Conservation (phyloP, 2,797 vertebrate species). For the Rhabdomys pumilio region DNA sequence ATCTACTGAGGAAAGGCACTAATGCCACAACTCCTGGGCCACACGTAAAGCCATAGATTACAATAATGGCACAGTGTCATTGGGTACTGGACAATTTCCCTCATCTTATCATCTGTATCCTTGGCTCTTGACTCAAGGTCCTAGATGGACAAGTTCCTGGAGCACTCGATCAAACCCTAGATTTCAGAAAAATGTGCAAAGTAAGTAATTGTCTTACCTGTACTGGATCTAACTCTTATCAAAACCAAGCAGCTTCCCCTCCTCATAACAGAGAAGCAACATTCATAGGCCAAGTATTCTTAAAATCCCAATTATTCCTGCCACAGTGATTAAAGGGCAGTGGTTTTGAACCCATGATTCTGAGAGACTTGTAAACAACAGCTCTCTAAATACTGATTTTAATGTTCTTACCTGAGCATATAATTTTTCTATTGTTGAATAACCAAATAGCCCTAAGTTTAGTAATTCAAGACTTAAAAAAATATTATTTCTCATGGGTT, state of each 20-base stretch:
- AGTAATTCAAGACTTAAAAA: constrained; percentile 45
- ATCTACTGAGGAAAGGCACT: background rate
- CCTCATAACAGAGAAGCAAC: background rate
- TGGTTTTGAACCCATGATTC: background rate
- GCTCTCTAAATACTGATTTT: constrained; percentile 10
- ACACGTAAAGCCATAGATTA: background rate
- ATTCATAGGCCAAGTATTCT: constrained; percentile 1
- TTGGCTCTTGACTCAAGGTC: background rate
- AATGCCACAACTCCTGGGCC: background rate
- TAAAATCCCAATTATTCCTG: constrained; percentile 5
- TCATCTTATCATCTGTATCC: background rate
- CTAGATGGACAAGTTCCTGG: background rate
- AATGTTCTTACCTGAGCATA: background rate
- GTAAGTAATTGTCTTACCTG: background rate
- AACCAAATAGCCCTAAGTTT: background rate
- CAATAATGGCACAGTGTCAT: background rate
- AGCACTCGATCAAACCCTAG: background rate
- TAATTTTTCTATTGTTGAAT: constrained; percentile 33
- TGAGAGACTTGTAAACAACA: background rate
- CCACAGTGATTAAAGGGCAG: background rate
- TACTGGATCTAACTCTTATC: constrained; percentile 17
- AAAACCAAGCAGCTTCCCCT: constrained; percentile 6
- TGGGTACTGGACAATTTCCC: background rate
- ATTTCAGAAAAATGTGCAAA: background rate
- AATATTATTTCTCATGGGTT: background rate